phyloP scores from a whole-genome alignment of 2,888 invertebrate genomes.

The Rhimphoctona megacephalus region DNA sequence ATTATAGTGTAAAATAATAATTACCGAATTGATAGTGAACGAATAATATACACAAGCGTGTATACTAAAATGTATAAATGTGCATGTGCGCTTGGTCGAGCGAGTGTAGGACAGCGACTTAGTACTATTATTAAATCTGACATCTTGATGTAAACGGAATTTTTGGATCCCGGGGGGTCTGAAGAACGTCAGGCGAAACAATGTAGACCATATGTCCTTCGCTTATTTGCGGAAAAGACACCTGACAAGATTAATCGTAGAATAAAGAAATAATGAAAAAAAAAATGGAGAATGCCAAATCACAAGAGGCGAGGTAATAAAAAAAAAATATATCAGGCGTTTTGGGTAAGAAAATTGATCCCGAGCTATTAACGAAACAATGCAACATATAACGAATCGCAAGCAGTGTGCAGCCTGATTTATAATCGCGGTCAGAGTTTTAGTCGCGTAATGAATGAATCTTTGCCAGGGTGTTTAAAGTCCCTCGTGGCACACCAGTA shows the following conservation, averaged over 20 bases:
- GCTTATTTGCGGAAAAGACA: slow-evolving; percentile 11
- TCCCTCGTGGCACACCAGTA: not conserved
- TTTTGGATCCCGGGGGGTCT: slow-evolving; percentile 56
- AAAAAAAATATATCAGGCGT: not conserved
- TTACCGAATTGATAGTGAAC: not conserved
- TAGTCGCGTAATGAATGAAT: slow-evolving; percentile 65
- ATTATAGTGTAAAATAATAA: not conserved
- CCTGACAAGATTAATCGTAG: slow-evolving; percentile 41
- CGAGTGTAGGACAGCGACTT: slow-evolving; percentile 57
- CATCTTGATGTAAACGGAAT: slow-evolving; percentile 66
- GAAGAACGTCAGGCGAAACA: slow-evolving; percentile 49
- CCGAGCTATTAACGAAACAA: slow-evolving; percentile 63
- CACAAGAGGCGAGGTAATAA: not conserved
- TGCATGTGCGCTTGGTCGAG: slow-evolving; percentile 44
- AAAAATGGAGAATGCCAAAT: not conserved
- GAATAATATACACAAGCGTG: not conserved
- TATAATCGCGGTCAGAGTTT: slow-evolving; percentile 49
- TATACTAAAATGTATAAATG: not conserved
- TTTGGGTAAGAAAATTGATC: slow-evolving; percentile 43
- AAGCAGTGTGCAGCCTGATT: slow-evolving; percentile 50
- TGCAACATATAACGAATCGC: slow-evolving; percentile 63
- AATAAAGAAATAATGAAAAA: slow-evolving; percentile 1
- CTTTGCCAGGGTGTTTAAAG: slow-evolving; percentile 32
- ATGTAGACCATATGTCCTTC: slow-evolving; percentile 48
- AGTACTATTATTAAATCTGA: slow-evolving; percentile 70